Evolutionary conservation across 53 echinoderm and acorn worm species (phyloP), one percentile per base, ranked within the genome.

Genomic region (Echinometra lucunter): DNA sequence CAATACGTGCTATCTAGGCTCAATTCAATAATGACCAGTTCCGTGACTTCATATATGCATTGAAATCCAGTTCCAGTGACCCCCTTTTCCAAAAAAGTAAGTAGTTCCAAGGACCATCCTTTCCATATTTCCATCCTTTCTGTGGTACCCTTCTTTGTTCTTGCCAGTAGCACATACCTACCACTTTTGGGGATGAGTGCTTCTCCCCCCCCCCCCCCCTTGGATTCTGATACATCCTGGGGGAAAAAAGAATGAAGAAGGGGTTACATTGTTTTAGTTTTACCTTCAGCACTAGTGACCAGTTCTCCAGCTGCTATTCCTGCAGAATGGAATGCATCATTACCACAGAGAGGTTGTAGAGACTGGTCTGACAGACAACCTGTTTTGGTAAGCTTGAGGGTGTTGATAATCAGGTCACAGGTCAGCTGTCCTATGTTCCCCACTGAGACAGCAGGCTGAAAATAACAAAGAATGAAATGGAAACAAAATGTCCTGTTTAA

Each of bases 361-460:
- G 98, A 95, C 38, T 94, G 96, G 95, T 98, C 96, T 28, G 97
- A 90, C 1, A 99, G 66, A 58, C 96, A 97, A 12, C 98, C 98
- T 49, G 95, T 96, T 66, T 96, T 95, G 25, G 92, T 90, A 88
- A 98, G 91, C 30, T 95, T 92, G 25, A 98, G 95, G 15, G 97
- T 98, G 37, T 96, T 95, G 83, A 98, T 97, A 38, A 98, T 78
- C 16, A 98, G 95, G 92, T 98, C 98, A 85, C 95, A 45, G 57
- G 98, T 82, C 55, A 98, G 96, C 91, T 98, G 98, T 60, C 97
- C 98, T 10, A 98, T 97, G 93, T 98, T 98, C 17, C 98, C 98
- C 66, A 97, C 97, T 10, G 98, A 98, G 18, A 98, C 49, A 49
- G 85, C 85, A 12, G 85, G 85, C 85, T 85, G 85, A 27, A 49